Evolutionary conservation across 2,113 vertebrate species (phyloP), one percentile per base, ranked within the genome.

Genomic region (Ophthalmolycus amberensis): DNA sequence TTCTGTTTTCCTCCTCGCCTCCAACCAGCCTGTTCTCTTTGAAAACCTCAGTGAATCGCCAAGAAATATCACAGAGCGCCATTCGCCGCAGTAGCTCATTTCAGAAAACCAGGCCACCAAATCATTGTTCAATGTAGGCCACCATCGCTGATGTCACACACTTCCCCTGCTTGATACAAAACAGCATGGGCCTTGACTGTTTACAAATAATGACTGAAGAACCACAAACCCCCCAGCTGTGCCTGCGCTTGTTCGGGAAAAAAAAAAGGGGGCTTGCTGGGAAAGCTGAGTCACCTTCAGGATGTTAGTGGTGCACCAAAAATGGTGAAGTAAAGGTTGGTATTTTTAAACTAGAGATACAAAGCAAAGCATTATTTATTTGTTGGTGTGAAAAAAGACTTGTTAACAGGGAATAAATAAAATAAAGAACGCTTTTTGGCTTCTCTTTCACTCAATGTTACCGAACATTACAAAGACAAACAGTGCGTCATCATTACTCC

Each of bases 81-180:
- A 71, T 59, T 76, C 32, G n/a, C 80, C 77, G 76, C 71, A 89
- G 86, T 54, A 70, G 77, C 68, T 77, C 58, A 38, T 48, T 85
- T 87, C 50, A 75, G 65, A 75, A 34, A 80, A 68, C 68, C 79
- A 77, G 80, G 78, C 75, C 82, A 91, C 78, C 71, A 50, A 63
- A 15, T 82, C 84, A 86, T 83, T 92, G 89, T 88, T 85, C 87
- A 76, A 75, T 84, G 58, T 80, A 82, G 89, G 89, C 87, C 89
- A 88, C 71, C 66, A 50, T 76, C 65, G 42, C 71, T 88, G 87
- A 79, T 88, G 89, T 90, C 80, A 80, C 75, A 83, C 71, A 25
- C 77, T 22, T 68, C 44, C 83, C 15, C 29, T 75, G 75, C 38
- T 48, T 73, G 77, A 85, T 63, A 76, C 75, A 83, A 76, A 91